Base-by-base conservation (phyloP, 2,888 invertebrate species). In the Trissolcus brochymenae region DNA sequence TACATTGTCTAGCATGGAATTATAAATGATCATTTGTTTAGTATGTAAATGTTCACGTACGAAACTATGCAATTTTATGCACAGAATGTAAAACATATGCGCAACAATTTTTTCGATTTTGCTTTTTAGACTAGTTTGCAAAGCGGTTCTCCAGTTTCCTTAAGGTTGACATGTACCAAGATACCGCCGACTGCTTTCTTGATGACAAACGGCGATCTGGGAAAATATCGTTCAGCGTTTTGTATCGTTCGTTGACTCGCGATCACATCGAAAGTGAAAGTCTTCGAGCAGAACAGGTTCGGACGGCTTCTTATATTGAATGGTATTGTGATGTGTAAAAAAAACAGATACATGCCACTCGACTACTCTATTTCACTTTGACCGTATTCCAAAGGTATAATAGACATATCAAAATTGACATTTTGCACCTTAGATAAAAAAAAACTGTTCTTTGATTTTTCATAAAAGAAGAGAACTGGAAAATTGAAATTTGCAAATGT, bases 231-330 rank as follows among this genome's bases (percentile, higher is more conserved):
- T 68, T 73, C 67, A 76, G 71, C 76, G 71, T 43, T 11, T 66
- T 57, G 66, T 56, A 76, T 71, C 71, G 76, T 65, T 53, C 76
- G 14, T 76, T 76, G 76, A 76, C 76, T 66, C 79, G 81, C 81
- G 78, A 82, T 82, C 80, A 82, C 82, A 77, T 64, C 35, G 65
- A 83, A 81, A 85, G 84, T 84, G 84, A 85, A 84, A 85, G 84
- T 82, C 70, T 77, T 76, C 79, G 82, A 72, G 57, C 57, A 66
- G 70, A 80, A 76, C 79, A 80, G 76, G 75, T 78, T 76, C 73
- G 73, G 78, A 62, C 71, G 67, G 59, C 72, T 70, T 46, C 55
- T 60, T 41, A 51, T 49, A 57, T 53, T 65, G 65, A 59, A 51
- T 72, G 72, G 64, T 67, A 67, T 43, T 41, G 62, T 78, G 68